phyloP scores from a whole-genome alignment of 2,113 vertebrate species.

The Melanotaenia duboulayi region DNA sequence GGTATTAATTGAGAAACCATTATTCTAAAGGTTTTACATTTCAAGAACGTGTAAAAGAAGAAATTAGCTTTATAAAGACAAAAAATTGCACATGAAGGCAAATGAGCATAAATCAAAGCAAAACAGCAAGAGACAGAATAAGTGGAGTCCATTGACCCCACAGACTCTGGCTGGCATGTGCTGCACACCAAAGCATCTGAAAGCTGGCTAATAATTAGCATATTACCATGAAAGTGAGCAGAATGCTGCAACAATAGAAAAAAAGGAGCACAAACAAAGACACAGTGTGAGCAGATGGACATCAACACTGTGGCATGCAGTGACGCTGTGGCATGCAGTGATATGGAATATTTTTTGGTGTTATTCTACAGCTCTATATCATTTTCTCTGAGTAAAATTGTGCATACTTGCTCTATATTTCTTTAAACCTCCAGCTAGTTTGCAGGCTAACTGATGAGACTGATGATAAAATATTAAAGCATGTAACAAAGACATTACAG shows the following conservation, averaged over 20 bases:
- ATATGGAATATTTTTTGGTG: not conserved
- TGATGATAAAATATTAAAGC: not conserved
- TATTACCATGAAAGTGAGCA: conserved; percentile 55
- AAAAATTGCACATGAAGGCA: not conserved
- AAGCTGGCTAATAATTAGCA: conserved; percentile 69
- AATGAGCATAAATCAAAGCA: not conserved
- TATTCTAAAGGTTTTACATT: not conserved
- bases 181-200: conserved; percentile 25
- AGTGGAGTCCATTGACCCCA: not conserved
- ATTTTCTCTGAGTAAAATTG: not conserved
- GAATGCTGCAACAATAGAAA: conserved; percentile 17
- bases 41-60: not conserved
- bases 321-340: conserved; percentile 23
- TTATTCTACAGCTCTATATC: not conserved
- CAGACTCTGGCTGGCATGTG: not conserved
- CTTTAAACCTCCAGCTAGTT: not conserved
- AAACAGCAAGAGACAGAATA: not conserved
- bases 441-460: conserved; percentile 1
- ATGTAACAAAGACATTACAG: not conserved
- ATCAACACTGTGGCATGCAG: conserved; percentile 21
- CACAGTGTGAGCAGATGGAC: conserved; percentile 7
- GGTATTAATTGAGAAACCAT: not conserved
- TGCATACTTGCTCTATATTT: not conserved
- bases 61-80: conserved; percentile 3
- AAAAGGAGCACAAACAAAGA: conserved; percentile 27